These are phyloP conservation scores for Progne subis DNA, from an alignment of 2,113 vertebrate species.

Conservation along the genomic window DNA sequence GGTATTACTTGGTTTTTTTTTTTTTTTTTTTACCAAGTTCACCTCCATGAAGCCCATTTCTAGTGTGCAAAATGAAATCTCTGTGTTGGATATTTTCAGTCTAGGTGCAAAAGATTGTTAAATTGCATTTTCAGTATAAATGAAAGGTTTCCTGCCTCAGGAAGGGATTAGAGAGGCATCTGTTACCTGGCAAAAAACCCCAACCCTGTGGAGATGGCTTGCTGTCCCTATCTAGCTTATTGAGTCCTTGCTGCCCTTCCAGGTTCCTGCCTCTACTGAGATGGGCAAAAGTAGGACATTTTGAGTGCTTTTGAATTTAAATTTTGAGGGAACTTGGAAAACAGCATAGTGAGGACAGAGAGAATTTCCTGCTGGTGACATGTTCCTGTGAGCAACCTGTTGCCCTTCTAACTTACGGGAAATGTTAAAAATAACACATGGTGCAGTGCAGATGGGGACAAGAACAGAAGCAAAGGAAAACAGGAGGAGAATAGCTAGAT, in stretches of 20 bases:
- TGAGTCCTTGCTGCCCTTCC: not conserved
- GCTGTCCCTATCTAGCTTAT: not conserved
- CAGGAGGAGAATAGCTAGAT: not conserved
- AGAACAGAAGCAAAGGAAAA: not conserved
- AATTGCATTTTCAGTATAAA: not conserved
- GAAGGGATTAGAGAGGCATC: not conserved
- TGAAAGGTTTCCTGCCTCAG: not conserved
- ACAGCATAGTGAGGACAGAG: not conserved
- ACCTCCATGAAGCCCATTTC: not conserved
- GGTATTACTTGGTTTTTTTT: too few species aligned
- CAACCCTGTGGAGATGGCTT: not conserved
- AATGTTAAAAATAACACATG: not conserved
- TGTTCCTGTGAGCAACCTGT: not conserved
- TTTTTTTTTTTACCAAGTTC: not conserved
- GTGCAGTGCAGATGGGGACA: not conserved
- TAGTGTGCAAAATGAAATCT: not conserved
- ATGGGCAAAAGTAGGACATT: not conserved
- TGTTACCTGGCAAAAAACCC: not conserved
- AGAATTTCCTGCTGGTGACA: not conserved
- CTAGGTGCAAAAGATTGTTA: not conserved
- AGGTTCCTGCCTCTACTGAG: not conserved
- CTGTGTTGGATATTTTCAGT: not conserved
- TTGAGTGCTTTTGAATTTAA: not conserved
- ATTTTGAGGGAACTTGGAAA: not conserved
- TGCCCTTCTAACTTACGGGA: not conserved